Conservation (phyloP, 1,140 invertebrate genomes). For the Drosophila punjabiensis region DNA sequence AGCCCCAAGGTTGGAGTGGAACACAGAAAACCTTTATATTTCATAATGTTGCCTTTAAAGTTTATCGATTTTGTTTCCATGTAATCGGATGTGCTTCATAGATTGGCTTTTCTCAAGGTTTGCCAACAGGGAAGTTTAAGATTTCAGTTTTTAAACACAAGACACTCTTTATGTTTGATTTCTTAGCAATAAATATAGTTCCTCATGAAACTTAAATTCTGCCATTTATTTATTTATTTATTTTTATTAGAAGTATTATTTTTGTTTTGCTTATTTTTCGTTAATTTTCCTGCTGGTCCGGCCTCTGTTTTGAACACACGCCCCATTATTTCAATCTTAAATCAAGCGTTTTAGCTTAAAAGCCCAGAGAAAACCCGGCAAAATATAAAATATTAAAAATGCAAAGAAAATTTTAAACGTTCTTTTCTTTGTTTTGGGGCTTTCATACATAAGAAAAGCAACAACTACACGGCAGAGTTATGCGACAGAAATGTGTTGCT, state of each 20-base stretch:
- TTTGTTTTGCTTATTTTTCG: neutral
- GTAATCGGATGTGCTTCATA: slow-evolving; percentile 33
- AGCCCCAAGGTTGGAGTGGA: slow-evolving; percentile 20
- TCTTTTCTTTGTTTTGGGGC: slow-evolving; percentile 5
- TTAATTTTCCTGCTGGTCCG: neutral
- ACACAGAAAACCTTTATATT: slow-evolving; percentile 18
- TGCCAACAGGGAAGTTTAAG: neutral
- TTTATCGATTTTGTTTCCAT: slow-evolving; percentile 23
- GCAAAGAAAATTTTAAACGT: slow-evolving; percentile 10
- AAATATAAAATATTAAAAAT: slow-evolving; percentile 43
- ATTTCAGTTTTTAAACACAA: neutral
- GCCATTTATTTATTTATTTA: neutral
- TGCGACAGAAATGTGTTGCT: slow-evolving; percentile 62
- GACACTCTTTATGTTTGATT: neutral
- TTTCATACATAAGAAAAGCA: slow-evolving; percentile 42
- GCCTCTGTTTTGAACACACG: slow-evolving; percentile 18
- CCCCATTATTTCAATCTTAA: slow-evolving; percentile 49
- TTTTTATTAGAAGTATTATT: too few relatives aligned
- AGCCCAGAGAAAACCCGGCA: slow-evolving; percentile 18
- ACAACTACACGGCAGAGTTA: slow-evolving; percentile 59
- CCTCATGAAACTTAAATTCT: neutral
- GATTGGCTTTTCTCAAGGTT: slow-evolving; percentile 15
- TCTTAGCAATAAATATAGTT: neutral
- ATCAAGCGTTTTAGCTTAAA: slow-evolving; percentile 39
- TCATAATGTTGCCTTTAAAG: slow-evolving; percentile 3